Conservation (phyloP, 2,797 vertebrate genomes). For the Nannoperca obscura region DNA sequence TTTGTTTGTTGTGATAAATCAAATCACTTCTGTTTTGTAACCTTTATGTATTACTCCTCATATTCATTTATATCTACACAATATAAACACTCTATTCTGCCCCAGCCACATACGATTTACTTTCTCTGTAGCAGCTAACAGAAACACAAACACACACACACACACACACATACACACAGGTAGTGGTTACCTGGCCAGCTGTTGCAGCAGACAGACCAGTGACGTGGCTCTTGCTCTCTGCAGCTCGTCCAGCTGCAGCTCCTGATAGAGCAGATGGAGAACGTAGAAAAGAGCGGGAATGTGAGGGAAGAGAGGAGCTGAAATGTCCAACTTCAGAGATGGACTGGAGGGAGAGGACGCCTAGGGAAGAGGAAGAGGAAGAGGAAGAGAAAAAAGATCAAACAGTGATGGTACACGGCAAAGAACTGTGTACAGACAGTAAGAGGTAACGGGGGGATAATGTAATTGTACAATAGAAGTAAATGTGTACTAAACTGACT, state of each 20-base stretch:
- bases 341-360: constrained; percentile 59
- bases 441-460: background rate
- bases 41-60: background rate
- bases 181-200: constrained; percentile 91
- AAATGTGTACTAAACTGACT: background rate
- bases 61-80: background rate
- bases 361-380: constrained; percentile 32
- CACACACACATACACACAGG: background rate
- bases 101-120: background rate
- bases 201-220: constrained; percentile 92
- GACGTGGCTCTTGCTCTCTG: constrained; percentile 91
- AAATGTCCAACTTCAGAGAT: constrained; percentile 88
- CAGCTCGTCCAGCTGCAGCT: constrained; percentile 94
- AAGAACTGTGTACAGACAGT: background rate
- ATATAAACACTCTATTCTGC: background rate
- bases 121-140: background rate
- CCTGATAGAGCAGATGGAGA: constrained; percentile 96
- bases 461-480: background rate
- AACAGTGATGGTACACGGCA: background rate
- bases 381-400: background rate
- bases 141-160: background rate
- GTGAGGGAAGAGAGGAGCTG: constrained; percentile 92
- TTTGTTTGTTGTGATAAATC: constrained; percentile 28
- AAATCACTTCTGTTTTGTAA: constrained; percentile 7
- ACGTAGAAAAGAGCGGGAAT: constrained; percentile 95